A percentile compares a stretch with the other conserved stretches of the same genome.
phyloP scores from a whole-genome alignment of 2,888 invertebrate genomes.

The Cerastis rubricosa region DNA sequence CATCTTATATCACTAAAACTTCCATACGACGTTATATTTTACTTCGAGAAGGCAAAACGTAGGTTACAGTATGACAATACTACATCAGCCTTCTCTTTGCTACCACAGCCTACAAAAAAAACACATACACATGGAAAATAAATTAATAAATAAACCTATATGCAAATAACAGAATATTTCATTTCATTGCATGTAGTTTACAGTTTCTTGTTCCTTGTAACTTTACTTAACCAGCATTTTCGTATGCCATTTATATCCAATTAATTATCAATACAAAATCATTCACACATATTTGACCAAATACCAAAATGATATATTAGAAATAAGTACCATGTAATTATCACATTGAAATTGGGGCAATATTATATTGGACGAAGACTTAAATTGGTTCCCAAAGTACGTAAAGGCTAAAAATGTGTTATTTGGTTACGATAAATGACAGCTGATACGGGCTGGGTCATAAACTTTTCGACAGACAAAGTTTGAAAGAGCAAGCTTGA shows the following conservation, averaged over 20 bases:
- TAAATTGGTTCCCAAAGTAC: background rate
- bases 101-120: slow-evolving; percentile 65
- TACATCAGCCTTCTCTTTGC: slow-evolving; percentile 61
- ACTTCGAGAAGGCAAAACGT: slow-evolving; percentile 56
- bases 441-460: background rate
- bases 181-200: slow-evolving; percentile 34
- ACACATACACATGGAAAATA: slow-evolving; percentile 52
- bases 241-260: slow-evolving; percentile 13
- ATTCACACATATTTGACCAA: slow-evolving; percentile 8
- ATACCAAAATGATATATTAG: slow-evolving; percentile 19
- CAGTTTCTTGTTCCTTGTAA: slow-evolving; percentile 12
- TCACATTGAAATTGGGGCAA: slow-evolving; percentile 36
- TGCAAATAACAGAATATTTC: slow-evolving; percentile 37
- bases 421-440: background rate
- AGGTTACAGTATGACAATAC: slow-evolving; percentile 45
- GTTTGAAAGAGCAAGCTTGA: background rate
- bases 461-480: background rate
- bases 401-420: background rate
- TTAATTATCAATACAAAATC: slow-evolving; percentile 20
- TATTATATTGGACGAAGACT: background rate
- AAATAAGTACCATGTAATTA: slow-evolving; percentile 9
- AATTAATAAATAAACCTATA: slow-evolving; percentile 50
- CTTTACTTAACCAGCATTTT: background rate
- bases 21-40: slow-evolving; percentile 34
- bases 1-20: slow-evolving; percentile 54